Evolutionary conservation across 2,113 vertebrate genomes (phyloP).

Genomic region (Myxocyprinus asiaticus): DNA sequence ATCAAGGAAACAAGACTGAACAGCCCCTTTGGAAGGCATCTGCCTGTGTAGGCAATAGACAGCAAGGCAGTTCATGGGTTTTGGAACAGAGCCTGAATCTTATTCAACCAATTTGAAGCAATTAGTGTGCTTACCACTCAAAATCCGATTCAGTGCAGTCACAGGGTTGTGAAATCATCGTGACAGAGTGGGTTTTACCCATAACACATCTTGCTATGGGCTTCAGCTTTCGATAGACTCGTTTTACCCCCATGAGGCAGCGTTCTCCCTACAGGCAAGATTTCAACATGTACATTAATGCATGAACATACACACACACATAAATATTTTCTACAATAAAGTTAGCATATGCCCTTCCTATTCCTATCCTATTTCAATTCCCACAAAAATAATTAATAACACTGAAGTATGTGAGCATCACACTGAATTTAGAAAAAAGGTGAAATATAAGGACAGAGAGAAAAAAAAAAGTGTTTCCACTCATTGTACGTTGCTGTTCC

Average conservation of each 20-base stretch:
- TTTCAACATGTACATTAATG: background rate
- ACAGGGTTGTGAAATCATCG: conserved; percentile 87
- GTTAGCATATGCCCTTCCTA: background rate
- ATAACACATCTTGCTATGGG: conserved; percentile 91
- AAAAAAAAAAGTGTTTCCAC: conserved; percentile 24
- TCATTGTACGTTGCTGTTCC: conserved; percentile 10
- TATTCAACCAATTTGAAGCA: background rate
- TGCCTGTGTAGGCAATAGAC: background rate
- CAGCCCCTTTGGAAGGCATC: too few species aligned
- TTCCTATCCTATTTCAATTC: conserved; percentile 3
- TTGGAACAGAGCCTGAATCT: background rate
- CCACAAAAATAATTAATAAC: conserved; percentile 44
- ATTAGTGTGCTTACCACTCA: conserved; percentile 84
- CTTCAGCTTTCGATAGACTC: conserved; percentile 91
- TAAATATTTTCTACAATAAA: conserved; percentile 14
- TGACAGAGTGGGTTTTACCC: conserved; percentile 83
- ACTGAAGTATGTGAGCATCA: background rate
- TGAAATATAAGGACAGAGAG: background rate
- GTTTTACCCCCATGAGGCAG: conserved; percentile 95
- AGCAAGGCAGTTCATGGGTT: background rate
- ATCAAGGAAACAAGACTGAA: too few species aligned
- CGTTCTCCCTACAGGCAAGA: conserved; percentile 83
- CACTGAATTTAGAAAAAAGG: conserved; percentile 11
- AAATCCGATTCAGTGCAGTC: conserved; percentile 95
- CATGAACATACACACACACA: background rate